These are phyloP conservation scores for Calameuta pallipes DNA, from an alignment of 2,888 invertebrate species.

Conservation along the genomic window DNA sequence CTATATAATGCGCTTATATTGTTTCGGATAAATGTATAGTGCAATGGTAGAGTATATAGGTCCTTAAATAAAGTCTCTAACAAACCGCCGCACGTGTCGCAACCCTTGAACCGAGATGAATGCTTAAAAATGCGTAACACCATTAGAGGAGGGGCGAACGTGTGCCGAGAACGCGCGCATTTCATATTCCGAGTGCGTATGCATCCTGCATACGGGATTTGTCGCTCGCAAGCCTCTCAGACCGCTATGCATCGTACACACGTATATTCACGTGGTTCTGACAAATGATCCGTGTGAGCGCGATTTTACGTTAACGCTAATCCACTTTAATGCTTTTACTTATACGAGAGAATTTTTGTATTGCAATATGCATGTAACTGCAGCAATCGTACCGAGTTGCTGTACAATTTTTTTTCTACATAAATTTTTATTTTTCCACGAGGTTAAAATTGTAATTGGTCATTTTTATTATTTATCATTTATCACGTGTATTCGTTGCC, in stretches of 20 bases:
- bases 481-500: background rate
- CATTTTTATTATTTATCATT: background rate
- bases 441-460: background rate
- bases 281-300: background rate
- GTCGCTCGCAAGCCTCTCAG: conserved; percentile 19
- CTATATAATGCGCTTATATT: background rate
- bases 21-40: background rate
- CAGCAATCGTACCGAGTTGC: background rate
- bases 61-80: conserved; percentile 20
- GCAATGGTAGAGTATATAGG: background rate
- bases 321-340: background rate
- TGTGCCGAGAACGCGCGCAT: conserved; percentile 16
- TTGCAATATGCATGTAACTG: background rate
- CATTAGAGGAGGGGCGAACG: conserved; percentile 18
- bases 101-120: conserved; percentile 21
- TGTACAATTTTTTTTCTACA: background rate
- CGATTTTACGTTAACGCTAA: background rate
- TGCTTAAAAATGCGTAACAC: conserved; percentile 27
- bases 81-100: conserved; percentile 23
- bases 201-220: conserved; percentile 13
- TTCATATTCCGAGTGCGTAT: conserved; percentile 21
- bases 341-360: background rate
- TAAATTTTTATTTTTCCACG: background rate
- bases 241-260: conserved; percentile 16
- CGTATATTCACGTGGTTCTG: background rate